phyloP scores from a whole-genome alignment of 2,113 vertebrate genomes.

The Crotalus horridus region DNA sequence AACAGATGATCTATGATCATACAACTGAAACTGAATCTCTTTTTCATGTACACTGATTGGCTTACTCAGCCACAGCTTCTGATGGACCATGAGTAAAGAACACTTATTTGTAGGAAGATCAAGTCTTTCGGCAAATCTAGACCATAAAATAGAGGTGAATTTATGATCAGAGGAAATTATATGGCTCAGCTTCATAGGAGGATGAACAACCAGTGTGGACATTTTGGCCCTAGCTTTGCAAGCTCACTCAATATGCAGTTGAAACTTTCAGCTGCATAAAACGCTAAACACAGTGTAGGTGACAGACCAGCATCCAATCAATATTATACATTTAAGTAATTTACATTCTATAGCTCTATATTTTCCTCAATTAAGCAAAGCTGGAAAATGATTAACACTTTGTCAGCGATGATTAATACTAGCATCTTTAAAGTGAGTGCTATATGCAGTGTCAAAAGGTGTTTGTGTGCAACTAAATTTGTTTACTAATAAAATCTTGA shows the following conservation, averaged over 20 bases:
- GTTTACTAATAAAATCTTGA: slow-evolving; percentile 33
- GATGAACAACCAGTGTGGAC: not conserved
- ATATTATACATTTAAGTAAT: not conserved
- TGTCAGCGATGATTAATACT: slow-evolving; percentile 47
- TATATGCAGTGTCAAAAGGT: slow-evolving; percentile 9
- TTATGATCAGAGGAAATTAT: not conserved
- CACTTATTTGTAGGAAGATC: not conserved
- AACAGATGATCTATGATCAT: not conserved
- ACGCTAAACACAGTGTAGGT: not conserved
- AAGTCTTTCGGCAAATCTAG: not conserved
- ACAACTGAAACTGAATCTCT: no score
- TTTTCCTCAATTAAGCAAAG: slow-evolving; percentile 41
- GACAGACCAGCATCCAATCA: not conserved
- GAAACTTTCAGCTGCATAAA: not conserved
- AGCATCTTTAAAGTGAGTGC: slow-evolving; percentile 11
- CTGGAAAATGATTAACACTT: slow-evolving; percentile 28
- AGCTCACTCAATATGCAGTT: not conserved
- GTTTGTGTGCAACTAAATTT: slow-evolving; percentile 21
- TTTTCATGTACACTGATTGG: not conserved
- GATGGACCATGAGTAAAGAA: not conserved
- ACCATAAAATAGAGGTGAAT: not conserved
- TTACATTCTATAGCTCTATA: slow-evolving; percentile 14
- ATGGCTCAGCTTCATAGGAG: not conserved
- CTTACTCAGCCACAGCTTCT: not conserved
- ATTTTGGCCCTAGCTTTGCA: not conserved